phyloP scores from a whole-genome alignment of 1,140 invertebrate species.

The Tetranychus cinnabarinus region DNA sequence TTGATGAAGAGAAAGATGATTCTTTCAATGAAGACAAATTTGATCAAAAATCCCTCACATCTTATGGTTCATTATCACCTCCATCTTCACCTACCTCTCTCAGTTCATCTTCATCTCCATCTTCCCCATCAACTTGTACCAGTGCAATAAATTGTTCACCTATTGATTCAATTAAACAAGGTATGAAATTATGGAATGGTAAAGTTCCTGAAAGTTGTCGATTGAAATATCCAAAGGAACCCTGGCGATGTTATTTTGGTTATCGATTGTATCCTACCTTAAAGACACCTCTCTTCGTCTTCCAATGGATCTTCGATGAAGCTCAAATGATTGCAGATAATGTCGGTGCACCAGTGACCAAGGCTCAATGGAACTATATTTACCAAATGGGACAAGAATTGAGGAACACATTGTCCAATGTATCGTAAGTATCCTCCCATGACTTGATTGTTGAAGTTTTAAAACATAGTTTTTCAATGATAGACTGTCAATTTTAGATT shows the following conservation, averaged over 20 bases:
- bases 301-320: conserved; percentile 85
- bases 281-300: conserved; percentile 61
- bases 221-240: conserved; percentile 36
- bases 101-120: neutral
- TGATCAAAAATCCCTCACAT: neutral
- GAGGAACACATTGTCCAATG: conserved; percentile 51
- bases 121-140: neutral
- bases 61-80: neutral
- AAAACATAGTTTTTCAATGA: neutral
- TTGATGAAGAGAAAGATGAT: no score
- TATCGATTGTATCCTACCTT: conserved; percentile 66
- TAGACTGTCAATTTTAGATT: neutral
- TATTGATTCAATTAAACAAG: conserved; percentile 41
- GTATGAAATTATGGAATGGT: conserved; percentile 58
- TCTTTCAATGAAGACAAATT: neutral
- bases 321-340: conserved; percentile 76
- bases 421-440: conserved; percentile 31
- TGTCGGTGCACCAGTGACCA: conserved; percentile 52
- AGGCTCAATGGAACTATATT: conserved; percentile 77
- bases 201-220: conserved; percentile 47
- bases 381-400: conserved; percentile 58
- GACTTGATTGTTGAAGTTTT: neutral
- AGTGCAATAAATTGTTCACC: conserved; percentile 24
- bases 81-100: neutral
- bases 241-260: conserved; percentile 77